Percentiles rank a stretch among this genome's conserved stretches.
Conservation (phyloP, 2,113 vertebrate genomes). For the Eulemur macaco region DNA sequence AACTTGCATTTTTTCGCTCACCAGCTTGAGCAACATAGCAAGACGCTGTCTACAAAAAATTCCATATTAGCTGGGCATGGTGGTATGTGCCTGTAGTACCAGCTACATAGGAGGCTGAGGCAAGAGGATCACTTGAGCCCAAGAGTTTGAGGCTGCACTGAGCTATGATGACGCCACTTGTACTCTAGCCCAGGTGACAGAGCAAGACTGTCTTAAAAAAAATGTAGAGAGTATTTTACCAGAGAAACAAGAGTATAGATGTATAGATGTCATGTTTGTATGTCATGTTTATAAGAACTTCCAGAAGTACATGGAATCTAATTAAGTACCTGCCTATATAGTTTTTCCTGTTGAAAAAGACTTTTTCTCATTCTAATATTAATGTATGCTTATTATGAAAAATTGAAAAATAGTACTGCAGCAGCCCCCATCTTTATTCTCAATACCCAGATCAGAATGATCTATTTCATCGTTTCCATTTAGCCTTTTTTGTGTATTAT, state of each 20-base stretch:
- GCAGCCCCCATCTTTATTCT: not conserved
- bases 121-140: not conserved
- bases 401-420: not conserved
- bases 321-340: not conserved
- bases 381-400: not conserved
- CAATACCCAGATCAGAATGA: not conserved
- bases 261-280: too few relatives aligned
- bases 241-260: too few relatives aligned
- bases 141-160: not conserved
- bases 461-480: constrained; percentile 7
- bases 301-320: not conserved
- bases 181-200: not conserved
- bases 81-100: not conserved
- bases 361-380: not conserved
- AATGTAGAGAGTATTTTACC: too few relatives aligned
- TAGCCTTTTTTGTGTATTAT: not conserved
- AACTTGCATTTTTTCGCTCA: too few relatives aligned
- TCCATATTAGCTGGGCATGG: not conserved
- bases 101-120: not conserved
- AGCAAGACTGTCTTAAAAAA: not conserved
- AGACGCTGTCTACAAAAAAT: not conserved
- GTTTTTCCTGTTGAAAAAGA: not conserved
- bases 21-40: not conserved
- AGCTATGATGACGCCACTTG: not conserved
- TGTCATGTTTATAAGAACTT: too few relatives aligned